These are phyloP conservation scores for Semicossyphus pulcher DNA, from an alignment of 2,113 vertebrate species.

Conservation along the genomic window DNA sequence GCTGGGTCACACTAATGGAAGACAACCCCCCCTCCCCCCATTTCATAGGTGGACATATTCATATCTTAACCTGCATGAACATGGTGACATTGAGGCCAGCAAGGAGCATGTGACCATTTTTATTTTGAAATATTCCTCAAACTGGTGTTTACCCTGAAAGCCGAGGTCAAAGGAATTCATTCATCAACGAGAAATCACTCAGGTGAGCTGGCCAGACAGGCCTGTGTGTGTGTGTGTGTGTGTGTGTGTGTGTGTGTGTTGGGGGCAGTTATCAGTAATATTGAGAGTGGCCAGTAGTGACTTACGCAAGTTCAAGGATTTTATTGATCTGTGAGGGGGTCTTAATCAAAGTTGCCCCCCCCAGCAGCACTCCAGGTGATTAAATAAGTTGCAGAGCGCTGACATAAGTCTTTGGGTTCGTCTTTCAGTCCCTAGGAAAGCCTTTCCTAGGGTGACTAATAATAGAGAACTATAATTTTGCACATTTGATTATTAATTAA, in stretches of 20 bases:
- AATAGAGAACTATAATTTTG: too few relatives aligned
- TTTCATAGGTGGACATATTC: conserved; percentile 37
- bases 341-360: conserved; percentile 90
- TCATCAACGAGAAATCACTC: conserved; percentile 40
- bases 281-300: conserved; percentile 82
- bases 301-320: conserved; percentile 92
- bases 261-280: conserved; percentile 76
- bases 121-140: conserved; percentile 34
- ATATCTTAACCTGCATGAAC: conserved; percentile 18
- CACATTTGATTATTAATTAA: too few relatives aligned
- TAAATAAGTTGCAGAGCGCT: conserved; percentile 87
- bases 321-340: conserved; percentile 88
- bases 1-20: conserved; percentile 38
- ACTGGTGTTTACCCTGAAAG: conserved; percentile 44
- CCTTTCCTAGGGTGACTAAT: too few relatives aligned
- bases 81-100: conserved; percentile 27
- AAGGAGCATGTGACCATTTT: conserved; percentile 42
- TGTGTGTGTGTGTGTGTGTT: background rate
- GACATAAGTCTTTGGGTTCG: conserved; percentile 76
- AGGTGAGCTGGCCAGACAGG: conserved; percentile 34
- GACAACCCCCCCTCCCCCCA: conserved; percentile 3
- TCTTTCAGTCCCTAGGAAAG: too few relatives aligned
- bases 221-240: conserved; percentile 18
- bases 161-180: conserved; percentile 38
- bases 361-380: conserved; percentile 89